Evolutionary conservation across 2,888 invertebrate species (phyloP), one percentile per base, ranked within the genome.

Genomic region (Xanthorhoe designata): DNA sequence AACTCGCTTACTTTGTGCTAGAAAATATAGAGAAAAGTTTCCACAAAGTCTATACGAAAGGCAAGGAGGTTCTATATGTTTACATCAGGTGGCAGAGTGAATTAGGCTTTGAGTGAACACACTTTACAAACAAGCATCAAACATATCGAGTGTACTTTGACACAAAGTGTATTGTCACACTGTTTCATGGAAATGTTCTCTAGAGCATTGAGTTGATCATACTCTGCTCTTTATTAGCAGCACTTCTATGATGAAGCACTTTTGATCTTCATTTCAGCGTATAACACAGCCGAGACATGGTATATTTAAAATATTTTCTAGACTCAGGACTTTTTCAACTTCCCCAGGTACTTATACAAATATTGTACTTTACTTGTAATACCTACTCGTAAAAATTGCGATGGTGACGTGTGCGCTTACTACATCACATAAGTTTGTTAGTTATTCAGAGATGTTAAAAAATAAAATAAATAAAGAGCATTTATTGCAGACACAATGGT

Each of bases 61-160:
- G 13, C 38, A 42, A 13, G 38, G 38, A 38, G 7, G 38, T 42
- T 42, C 13, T 2, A 13, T 13, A 42, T 13, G 13, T 18, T 50
- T 50, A 18, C 49, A 50, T 50, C 49, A 50, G 49, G 49, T 50
- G 49, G 17, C 49, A 18, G 18, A 19, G 18, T 10, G 49, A 50
- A 50, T 47, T 47, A 47, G 47, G 47, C 18, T n/a, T n/a, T n/a
- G n/a, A n/a, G n/a, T 17, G 18, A 50, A 50, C n/a, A 17, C 49
- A 50, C 18, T 50, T 10, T 18, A 7, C 24, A 24, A 24, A 24
- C 24, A 24, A 3, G 10, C 38, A 7, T 4, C 32, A 32, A 32
- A 32, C 4, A 32, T 32, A 42, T 42, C 38, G 38, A 13, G 13
- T 35, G 35, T 42, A 38, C 9, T 42, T 42, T 42, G 38, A 42